Evolutionary conservation across 2,888 invertebrate genomes (phyloP), one percentile per base, ranked within the genome.

Genomic region (Aspidiotus destructor): DNA sequence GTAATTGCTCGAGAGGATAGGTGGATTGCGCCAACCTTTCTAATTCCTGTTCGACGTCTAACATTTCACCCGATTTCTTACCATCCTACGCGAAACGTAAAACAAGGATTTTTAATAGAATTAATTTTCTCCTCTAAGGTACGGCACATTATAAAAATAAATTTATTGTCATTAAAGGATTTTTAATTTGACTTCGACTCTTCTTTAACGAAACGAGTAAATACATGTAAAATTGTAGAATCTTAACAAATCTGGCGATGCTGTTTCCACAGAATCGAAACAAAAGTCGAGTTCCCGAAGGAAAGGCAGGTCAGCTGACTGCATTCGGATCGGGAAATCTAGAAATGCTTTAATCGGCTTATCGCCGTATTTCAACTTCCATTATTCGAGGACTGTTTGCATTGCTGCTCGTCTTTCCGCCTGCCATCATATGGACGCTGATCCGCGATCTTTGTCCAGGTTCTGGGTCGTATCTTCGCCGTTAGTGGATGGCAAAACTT

Each of bases 351-450:
- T 72, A 6, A 73, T 41, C 8, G 81, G 74, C 68, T 75, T 73
- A 7, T 77, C 75, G 10, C 77, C 78, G 72, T 79, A 80, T 74
- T 80, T 79, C 73, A 67, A 55, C 41, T 80, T 80, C 85, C 89
- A 89, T 80, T 93, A 95, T 69, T 87, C 83, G 58, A 89, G 83
- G 17, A 88, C 87, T 1, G 92, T 90, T 75, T 89, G 86, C 79
- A 96, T 84, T 10, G 94, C 92, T 44, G 90, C 91, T 71, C 85
- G 83, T 58, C 93, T 82, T 76, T 93, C 85, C 1, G 86, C 85
- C 75, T 91, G 89, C 87, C 91, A 92, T 72, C 93, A 84, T 52
- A 86, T 83, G 8, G 86, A 85, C 68, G 86, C 86, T 17, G 86
- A 85, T 54, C 88, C 88, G 82, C 83, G 74, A 78, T 71, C 72